Percentiles rank a stretch among this genome's conserved stretches.
These are phyloP conservation scores for Drosophila pandora DNA, from an alignment of 1,140 invertebrate species.

Conservation along the genomic window DNA sequence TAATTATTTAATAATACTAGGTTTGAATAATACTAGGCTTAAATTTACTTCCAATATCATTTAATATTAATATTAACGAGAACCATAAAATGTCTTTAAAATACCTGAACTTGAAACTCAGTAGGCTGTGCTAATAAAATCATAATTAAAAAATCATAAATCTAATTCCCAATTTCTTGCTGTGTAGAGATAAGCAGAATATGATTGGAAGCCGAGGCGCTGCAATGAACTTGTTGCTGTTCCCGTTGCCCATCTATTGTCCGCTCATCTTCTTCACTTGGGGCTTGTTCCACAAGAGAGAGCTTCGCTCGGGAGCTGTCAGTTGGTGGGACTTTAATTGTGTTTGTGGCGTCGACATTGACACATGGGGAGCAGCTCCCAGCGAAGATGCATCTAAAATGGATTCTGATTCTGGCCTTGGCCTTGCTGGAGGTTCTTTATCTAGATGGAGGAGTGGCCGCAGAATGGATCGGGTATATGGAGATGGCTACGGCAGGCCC, in stretches of 20 bases:
- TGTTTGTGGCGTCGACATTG: conserved; percentile 29
- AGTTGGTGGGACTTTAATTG: conserved; percentile 17
- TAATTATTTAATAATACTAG: no score
- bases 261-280: conserved; percentile 32
- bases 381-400: conserved; percentile 16
- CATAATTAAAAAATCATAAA: not conserved
- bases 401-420: conserved; percentile 36
- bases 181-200: not conserved
- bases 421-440: conserved; percentile 21
- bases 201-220: not conserved
- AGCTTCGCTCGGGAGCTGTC: conserved; percentile 24
- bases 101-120: no score
- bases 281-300: conserved; percentile 8
- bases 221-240: no score
- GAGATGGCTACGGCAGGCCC: not conserved
- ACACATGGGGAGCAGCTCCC: conserved; percentile 18
- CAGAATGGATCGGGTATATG: not conserved
- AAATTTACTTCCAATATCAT: no score
- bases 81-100: no score
- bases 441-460: conserved; percentile 4
- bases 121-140: not conserved
- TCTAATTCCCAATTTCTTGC: not conserved
- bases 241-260: conserved; percentile 14
- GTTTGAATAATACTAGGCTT: no score
- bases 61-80: no score